Evolutionary conservation across 2,797 vertebrate species (phyloP), one percentile per base, ranked within the genome.

Genomic region (Rhinella marina): DNA sequence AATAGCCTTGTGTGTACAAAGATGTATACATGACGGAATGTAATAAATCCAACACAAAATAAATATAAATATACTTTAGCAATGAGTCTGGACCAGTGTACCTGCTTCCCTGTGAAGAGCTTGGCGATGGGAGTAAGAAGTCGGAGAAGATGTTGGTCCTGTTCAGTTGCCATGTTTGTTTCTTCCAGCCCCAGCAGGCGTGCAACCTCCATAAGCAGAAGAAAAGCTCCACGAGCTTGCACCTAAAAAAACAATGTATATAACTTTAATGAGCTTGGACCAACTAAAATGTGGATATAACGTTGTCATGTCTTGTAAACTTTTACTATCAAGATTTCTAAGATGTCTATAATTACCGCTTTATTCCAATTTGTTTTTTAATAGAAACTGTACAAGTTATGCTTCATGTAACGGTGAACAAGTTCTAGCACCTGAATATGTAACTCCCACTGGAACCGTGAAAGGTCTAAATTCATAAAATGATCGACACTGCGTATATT

Each of bases 61-160:
- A 23, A 27, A 32, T 52, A 59, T 64, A 23, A 27, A 32, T 52
- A 23, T 54, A 54, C 50, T 25, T 7, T 17, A 52, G 19, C 12
- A 57, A 73, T 3, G 1, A n/a, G 17, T 10, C 7, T 56, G 8
- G 23, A 21, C 10, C 10, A 27, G 3, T 41, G 23, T 92, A 96
- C 97, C 96, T 97, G 97, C 85, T 96, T 97, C 56, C 93, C 96
- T 0, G 96, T 96, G 92, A 98, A 98, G 5, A 98, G 95, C 90
- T 98, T 98, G 88, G 94, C 91, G 0, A 97, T 93, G 0, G 97
- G 95, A 14, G 94, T 92, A 77, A 97, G 94, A 86, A 96, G 91
- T 8, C 96, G 96, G 7, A 98, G 92, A 73, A 96, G 92, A 90
- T 94, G 92, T 62, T 90, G 70, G 0, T 96, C 96, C 17, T 93